Conservation (phyloP, 2,888 invertebrate genomes). For the Autographa gamma region DNA sequence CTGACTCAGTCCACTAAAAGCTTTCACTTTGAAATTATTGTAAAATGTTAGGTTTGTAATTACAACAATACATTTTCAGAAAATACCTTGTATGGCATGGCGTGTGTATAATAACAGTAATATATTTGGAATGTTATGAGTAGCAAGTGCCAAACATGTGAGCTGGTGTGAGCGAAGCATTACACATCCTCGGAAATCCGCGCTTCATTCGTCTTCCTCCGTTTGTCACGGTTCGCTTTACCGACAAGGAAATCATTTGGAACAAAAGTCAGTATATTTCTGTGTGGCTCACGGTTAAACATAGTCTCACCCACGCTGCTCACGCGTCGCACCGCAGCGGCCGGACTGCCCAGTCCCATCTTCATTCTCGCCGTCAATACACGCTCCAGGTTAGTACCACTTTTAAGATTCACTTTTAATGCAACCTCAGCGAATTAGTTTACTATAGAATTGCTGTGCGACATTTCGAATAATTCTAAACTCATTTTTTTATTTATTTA, state of each 20-base stretch:
- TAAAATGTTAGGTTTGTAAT: constrained; percentile 33
- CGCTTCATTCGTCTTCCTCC: constrained; percentile 54
- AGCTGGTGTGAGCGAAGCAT: constrained; percentile 18
- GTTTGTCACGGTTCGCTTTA: constrained; percentile 67
- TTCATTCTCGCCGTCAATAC: constrained; percentile 80
- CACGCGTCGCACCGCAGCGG: constrained; percentile 69
- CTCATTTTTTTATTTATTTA: constrained; percentile 33
- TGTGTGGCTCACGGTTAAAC: constrained; percentile 87
- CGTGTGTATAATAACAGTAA: constrained; percentile 16
- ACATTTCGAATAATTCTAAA: constrained; percentile 49
- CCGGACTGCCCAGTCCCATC: constrained; percentile 79
- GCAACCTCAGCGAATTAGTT: constrained; percentile 71
- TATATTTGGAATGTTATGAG: constrained; percentile 45
- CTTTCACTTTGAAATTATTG: constrained; percentile 12
- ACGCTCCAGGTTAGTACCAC: constrained; percentile 83
- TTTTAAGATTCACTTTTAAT: constrained; percentile 60
- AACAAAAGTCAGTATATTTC: constrained; percentile 88
- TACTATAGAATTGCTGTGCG: constrained; percentile 70
- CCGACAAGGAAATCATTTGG: constrained; percentile 80
- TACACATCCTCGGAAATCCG: constrained; percentile 62
- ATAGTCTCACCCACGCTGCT: constrained; percentile 84
- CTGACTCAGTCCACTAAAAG: neutral
- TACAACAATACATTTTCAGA: constrained; percentile 32
- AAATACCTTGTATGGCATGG: constrained; percentile 47
- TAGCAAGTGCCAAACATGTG: constrained; percentile 35